Base-by-base conservation (phyloP, 2,888 invertebrate genomes). In the Ernsta delagoae region DNA sequence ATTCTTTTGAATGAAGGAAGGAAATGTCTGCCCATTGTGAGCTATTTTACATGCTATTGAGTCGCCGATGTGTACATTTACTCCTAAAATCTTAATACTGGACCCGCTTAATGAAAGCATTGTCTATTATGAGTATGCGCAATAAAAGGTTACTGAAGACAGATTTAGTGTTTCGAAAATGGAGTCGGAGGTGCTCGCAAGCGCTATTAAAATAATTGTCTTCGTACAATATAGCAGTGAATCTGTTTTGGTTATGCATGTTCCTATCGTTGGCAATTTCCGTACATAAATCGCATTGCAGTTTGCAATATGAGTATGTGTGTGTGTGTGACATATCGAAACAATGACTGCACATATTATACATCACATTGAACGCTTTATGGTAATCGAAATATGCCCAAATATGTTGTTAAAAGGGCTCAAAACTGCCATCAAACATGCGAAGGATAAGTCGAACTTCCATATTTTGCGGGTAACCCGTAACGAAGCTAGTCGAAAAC, bases 381-480 rank as follows among this genome's bases (percentile, higher is more conserved):
- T 92, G 92, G 92, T 92, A 93, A 93, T 92, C 93, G 92, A 92
- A 92, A 92, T 92, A 92, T 93, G 87, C 89, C 89, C 88, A 92
- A 93, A 92, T 92, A 93, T 92, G 92, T 90, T 92, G 92, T 92
- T 92, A 89, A 90, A 86, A 91, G 87, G 85, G 87, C 83, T 86
- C 86, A 88, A 92, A 93, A 93, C 92, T 92, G 89, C 93, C 92
- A 70, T 74, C 79, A 74, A 88, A 90, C 93, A 93, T 93, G 93
- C 93, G 85, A 92, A 82, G 89, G 90, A 93, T 92, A 91, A 89
- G 88, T 89, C 85, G 77, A 89, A 87, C 88, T 86, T 92, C 87
- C 86, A 89, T 90, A 92, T 90, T 90, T 91, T 86, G 88, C 81
- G 82, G 85, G 82, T 78, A 80, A 83, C 83, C 82, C 82, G 85